A percentile compares a stretch with the other conserved stretches of the same genome.
phyloP scores from a whole-genome alignment of 92 coral and sea anemone species.

The Zoanthus sociatus region DNA sequence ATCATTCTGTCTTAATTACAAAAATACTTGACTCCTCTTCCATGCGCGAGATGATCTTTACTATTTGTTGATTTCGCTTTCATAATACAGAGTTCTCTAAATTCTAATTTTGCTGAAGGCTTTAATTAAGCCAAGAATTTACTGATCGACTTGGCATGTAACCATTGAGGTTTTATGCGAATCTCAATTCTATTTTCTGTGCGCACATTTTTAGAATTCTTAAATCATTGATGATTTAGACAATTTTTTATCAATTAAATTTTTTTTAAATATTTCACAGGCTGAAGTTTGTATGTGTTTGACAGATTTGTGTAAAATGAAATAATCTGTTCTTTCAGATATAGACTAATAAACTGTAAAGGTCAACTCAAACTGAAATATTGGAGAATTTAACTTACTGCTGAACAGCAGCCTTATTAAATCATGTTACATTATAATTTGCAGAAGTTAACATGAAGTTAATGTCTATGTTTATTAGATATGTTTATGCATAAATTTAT shows the following conservation, averaged over 20 bases:
- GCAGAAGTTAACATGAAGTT: too few species aligned
- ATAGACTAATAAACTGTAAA: background rate
- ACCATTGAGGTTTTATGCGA: background rate
- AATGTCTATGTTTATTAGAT: too few species aligned
- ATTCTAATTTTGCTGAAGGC: slow-evolving; percentile 35
- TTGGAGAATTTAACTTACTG: background rate
- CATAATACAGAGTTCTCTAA: background rate
- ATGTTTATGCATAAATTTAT: too few species aligned
- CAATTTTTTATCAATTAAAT: background rate
- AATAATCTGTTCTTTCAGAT: background rate
- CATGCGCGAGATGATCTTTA: background rate
- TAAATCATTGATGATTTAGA: background rate
- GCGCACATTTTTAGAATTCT: background rate
- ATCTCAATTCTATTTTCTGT: background rate
- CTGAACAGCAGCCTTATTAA: too few species aligned
- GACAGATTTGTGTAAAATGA: slow-evolving; percentile 6
- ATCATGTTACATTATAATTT: too few species aligned
- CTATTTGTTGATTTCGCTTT: background rate
- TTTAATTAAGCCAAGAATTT: slow-evolving; percentile 33
- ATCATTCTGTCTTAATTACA: background rate
- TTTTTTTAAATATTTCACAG: background rate
- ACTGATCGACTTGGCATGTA: slow-evolving; percentile 25
- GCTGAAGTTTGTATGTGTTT: background rate
- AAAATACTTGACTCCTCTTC: background rate
- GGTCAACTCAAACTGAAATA: background rate